A percentile compares a stretch with the other conserved stretches of the same genome.
Evolutionary conservation across 2,888 invertebrate species (phyloP).

Genomic region (Drosophila nr. perissopoda): DNA sequence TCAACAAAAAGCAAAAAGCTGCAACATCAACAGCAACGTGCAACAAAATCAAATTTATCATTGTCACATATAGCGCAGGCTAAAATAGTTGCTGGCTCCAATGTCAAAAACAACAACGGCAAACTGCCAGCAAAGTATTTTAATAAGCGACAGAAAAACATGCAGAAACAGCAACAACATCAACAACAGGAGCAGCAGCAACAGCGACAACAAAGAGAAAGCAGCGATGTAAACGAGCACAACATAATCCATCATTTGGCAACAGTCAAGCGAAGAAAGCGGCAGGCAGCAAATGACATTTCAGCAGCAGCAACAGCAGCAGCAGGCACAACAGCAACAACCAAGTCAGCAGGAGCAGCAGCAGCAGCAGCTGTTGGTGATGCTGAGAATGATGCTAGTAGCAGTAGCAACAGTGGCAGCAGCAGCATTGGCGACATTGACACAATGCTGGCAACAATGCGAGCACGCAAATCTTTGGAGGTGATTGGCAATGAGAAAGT

Average conservation of each 20-base stretch:
- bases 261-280: constrained; percentile 67
- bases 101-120: constrained; percentile 61
- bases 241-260: constrained; percentile 81
- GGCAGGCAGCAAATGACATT: constrained; percentile 67
- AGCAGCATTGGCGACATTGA: constrained; percentile 49
- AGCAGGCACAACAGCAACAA: constrained; percentile 41
- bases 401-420: constrained; percentile 37
- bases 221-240: constrained; percentile 70
- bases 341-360: constrained; percentile 33
- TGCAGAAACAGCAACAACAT: constrained; percentile 63
- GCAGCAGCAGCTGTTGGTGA: constrained; percentile 34
- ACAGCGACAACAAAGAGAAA: constrained; percentile 23
- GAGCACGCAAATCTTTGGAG: constrained; percentile 82
- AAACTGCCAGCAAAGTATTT: constrained; percentile 78
- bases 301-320: constrained; percentile 53
- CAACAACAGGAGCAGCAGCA: constrained; percentile 39
- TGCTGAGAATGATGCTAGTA: constrained; percentile 50
- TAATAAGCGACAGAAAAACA: constrained; percentile 82
- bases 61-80: constrained; percentile 75
- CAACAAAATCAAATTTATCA: constrained; percentile 83
- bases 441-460: constrained; percentile 69
- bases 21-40: constrained; percentile 48
- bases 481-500: constrained; percentile 58
- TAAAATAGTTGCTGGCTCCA: constrained; percentile 49
- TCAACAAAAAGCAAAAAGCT: constrained; percentile 64